Evolutionary conservation across 2,888 invertebrate genomes (phyloP).

Genomic region (Drosophila anceps): DNA sequence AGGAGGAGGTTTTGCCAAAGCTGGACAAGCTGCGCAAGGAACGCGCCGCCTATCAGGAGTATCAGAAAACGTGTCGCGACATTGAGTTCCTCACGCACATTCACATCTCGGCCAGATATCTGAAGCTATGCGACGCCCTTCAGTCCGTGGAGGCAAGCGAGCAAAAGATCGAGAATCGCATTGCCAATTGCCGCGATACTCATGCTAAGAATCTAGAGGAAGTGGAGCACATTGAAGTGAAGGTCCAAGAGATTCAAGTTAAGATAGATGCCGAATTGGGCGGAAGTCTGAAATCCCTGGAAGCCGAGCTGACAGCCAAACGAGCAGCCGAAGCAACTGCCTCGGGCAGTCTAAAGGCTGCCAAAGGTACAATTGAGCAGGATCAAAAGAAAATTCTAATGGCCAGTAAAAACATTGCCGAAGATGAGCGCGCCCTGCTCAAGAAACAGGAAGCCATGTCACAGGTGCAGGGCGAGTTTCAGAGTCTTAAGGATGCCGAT

Average conservation of each 20-base stretch:
- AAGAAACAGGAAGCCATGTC: slow-evolving; percentile 88
- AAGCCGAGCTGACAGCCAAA: slow-evolving; percentile 88
- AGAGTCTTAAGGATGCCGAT: slow-evolving; percentile 89
- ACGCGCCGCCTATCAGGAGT: slow-evolving; percentile 93
- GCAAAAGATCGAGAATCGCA: slow-evolving; percentile 86
- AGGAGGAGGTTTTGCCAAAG: slow-evolving; percentile 96
- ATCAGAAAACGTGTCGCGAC: slow-evolving; percentile 93
- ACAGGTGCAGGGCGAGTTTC: slow-evolving; percentile 88
- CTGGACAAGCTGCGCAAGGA: slow-evolving; percentile 94
- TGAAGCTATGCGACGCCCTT: slow-evolving; percentile 85
- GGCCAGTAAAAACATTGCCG: slow-evolving; percentile 88
- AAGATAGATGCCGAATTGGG: slow-evolving; percentile 90
- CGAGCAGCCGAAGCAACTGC: slow-evolving; percentile 90
- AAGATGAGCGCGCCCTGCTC: slow-evolving; percentile 88
- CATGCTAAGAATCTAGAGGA: slow-evolving; percentile 87
- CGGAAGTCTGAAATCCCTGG: slow-evolving; percentile 88
- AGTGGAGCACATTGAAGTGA: slow-evolving; percentile 86
- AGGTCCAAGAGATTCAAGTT: slow-evolving; percentile 88
- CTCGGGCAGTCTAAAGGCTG: slow-evolving; percentile 88
- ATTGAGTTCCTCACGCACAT: slow-evolving; percentile 92
- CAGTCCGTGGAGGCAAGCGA: slow-evolving; percentile 87
- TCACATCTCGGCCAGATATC: slow-evolving; percentile 85
- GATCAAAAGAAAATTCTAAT: slow-evolving; percentile 90
- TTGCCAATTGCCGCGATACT: slow-evolving; percentile 87
- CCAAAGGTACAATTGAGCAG: slow-evolving; percentile 88